Base-by-base conservation (phyloP, 1,140 invertebrate species). In the Drosophila subpulchrella region DNA sequence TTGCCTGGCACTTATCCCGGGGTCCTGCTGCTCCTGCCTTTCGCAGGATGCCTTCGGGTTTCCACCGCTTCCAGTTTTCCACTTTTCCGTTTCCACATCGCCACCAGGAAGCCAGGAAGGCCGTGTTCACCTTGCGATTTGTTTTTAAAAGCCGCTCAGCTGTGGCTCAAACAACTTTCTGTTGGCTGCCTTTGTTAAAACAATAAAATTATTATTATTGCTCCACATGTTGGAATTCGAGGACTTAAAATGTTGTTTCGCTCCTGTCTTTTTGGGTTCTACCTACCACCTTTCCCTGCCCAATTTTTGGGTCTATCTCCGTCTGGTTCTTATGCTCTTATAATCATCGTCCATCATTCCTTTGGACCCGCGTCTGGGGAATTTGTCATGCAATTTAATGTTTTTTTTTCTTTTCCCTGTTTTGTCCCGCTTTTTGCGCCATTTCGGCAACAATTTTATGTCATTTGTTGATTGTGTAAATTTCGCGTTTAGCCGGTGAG, bases 191-290 rank as follows among this genome's bases (percentile, higher is more conserved):
- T 89, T 83, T 89, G 84, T 89, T 89, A 89, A 89, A 89, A 89
- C 84, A 89, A 89, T 89, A 89, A 89, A 89, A 89, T 89, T 89
- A 89, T 89, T 89, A 89, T 89, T 89, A 89, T 89, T 89, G 84
- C 84, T 89, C 70, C 84, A 89, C 84, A 89, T 89, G 84, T 88
- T 89, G 84, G 84, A 89, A 88, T 88, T 88, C 79, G 80, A 89
- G 80, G 84, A 89, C 84, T 88, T 89, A 84, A 88, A 84, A 80
- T 88, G 84, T 89, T 89, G 56, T 60, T 81, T 71, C 70, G 46
- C 73, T 53, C 20, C 24, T 15, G 15, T 44, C 63, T 32, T 4
- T 10, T 34, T 8, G n/a, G n/a, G 2, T 10, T 8, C 8, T 10
- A n/a, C 7, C 41, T 17, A 3, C 41, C 42, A 20, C 0, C 42